Conservation (phyloP, 2,797 vertebrate genomes). For the Glossophaga mutica region DNA sequence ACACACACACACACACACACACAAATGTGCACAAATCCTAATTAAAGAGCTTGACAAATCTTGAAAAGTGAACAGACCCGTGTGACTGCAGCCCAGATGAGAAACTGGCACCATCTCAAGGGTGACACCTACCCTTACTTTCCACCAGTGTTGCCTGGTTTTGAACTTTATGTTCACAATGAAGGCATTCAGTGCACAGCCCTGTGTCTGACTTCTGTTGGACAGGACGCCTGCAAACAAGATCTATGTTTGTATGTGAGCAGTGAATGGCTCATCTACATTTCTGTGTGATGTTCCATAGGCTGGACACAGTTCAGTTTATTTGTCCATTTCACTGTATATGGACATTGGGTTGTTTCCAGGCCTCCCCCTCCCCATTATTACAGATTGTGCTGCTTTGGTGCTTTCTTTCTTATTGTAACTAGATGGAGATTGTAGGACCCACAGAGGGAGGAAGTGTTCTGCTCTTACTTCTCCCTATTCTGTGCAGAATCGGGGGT, state of each 20-base stretch:
- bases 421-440: neutral
- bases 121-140: neutral
- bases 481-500: neutral
- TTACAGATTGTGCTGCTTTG: no score
- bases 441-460: neutral
- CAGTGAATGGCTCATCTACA: no score
- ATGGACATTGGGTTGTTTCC: neutral
- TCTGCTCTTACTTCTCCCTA: no score
- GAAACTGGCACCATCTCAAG: neutral
- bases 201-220: neutral
- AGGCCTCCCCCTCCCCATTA: accelerated
- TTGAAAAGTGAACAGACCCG: neutral
- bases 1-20: neutral
- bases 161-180: neutral
- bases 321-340: no score
- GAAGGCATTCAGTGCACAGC: accelerated
- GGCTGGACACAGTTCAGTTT: no score
- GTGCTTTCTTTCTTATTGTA: neutral
- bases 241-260: no score
- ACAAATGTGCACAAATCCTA: neutral
- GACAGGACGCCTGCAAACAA: no score
- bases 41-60: neutral
- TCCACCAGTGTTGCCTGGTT: neutral
- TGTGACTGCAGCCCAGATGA: neutral
- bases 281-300: accelerated